Conservation (phyloP, 1,140 invertebrate genomes). For the Lepidurus couesii region DNA sequence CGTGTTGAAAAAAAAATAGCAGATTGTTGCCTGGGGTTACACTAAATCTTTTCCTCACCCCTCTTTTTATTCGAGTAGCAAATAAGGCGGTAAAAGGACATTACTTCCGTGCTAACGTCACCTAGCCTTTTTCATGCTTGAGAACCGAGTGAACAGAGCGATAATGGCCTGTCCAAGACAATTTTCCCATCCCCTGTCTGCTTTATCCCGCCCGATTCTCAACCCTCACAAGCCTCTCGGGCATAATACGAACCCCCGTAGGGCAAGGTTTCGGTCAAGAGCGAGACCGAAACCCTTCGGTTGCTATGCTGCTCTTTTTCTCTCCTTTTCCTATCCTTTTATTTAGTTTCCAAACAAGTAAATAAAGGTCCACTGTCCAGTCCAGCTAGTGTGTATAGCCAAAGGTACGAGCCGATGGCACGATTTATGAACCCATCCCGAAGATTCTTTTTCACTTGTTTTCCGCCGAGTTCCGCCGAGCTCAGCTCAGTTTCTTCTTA, state of each 20-base stretch:
- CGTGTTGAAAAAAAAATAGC: not conserved
- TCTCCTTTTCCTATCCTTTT: not conserved
- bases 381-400: not conserved
- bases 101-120: not conserved
- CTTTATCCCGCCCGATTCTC: not conserved
- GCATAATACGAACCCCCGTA: not conserved
- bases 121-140: not conserved
- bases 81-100: not conserved
- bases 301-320: not conserved
- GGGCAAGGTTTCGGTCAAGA: no score
- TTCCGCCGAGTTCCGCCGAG: not conserved
- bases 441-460: not conserved
- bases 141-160: not conserved
- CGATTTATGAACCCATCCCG: not conserved
- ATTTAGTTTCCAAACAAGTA: not conserved
- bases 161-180: constrained; percentile 6
- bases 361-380: not conserved
- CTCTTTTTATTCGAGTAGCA: not conserved
- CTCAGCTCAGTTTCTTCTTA: not conserved
- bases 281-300: no score
- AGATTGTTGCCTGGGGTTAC: constrained; percentile 2
- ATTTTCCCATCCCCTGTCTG: not conserved
- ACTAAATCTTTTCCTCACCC: not conserved
- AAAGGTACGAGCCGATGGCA: not conserved
- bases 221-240: not conserved